Evolutionary conservation across 2,888 invertebrate genomes (phyloP), one percentile per base, ranked within the genome.

Genomic region (Gastrophysa polygoni): DNA sequence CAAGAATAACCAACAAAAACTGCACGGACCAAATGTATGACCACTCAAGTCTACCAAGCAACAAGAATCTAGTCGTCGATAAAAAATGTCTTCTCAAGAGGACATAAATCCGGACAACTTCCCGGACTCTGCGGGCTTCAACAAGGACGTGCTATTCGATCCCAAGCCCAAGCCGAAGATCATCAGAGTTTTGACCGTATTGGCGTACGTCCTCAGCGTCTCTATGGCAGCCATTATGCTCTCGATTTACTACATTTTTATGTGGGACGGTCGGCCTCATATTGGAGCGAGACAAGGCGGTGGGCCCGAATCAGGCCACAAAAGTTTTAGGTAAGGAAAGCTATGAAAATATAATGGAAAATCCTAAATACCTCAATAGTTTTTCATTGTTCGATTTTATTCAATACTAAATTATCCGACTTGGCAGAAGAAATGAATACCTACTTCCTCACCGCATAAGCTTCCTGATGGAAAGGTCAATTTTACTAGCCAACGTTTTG

Each of bases 171-270:
- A 76, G 61, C 77, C 80, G 4, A 81, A 81, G 71, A 67, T 78
- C 17, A 83, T 89, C 50, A 83, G 93, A 46, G 85, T 93, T 57
- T 83, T 93, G 67, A 93, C 92, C 0, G 93, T 93, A 58, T 79
- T 91, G 74, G 92, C 91, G 10, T 93, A 93, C 81, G 87, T 93
- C 70, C 83, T 92, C 67, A 91, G 91, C n/a, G 93, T 93, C 49
- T 93, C 93, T n/a, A 85, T 92, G 81, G 92, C 91, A 4, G 93
- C 92, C 5, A 91, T 93, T 71, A 86, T 91, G 52, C 84, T 93
- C 51, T 92, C 92, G 21, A 86, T 90, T 55, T 93, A 93, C 80
- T 93, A 93, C 80, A 85, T 92, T 66, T 89, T 92, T 76, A 85
- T 93, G 74, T 93, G 93, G 93, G 87, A 90, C 74, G 91, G 91